phyloP scores from a whole-genome alignment of 2,888 invertebrate species.

The Polymixis lichenea region DNA sequence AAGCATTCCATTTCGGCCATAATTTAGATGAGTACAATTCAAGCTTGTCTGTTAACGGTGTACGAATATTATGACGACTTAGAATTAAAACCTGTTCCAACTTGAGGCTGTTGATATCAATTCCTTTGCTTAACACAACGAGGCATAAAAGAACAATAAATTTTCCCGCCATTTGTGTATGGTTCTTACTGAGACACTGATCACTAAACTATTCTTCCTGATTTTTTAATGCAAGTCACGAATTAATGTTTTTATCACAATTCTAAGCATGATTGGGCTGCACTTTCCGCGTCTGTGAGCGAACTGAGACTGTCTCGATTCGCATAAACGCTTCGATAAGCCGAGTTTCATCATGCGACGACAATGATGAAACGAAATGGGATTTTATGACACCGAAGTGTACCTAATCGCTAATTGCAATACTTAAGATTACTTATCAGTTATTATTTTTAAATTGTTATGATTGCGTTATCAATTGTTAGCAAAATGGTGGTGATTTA shows the following conservation, averaged over 20 bases:
- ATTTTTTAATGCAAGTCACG: background rate
- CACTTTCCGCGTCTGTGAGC: slow-evolving; percentile 32
- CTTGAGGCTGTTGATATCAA: slow-evolving; percentile 49
- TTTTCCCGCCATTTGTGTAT: slow-evolving; percentile 47
- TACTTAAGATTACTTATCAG: background rate
- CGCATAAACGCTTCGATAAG: slow-evolving; percentile 46
- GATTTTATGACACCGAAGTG: slow-evolving; percentile 54
- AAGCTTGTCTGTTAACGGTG: slow-evolving; percentile 75
- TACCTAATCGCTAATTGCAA: slow-evolving; percentile 23
- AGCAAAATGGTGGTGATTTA: background rate
- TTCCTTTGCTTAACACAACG: slow-evolving; percentile 44
- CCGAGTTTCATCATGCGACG: slow-evolving; percentile 58
- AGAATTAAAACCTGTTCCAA: slow-evolving; percentile 78
- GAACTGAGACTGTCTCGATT: slow-evolving; percentile 47
- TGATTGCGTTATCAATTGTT: background rate
- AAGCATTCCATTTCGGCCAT: slow-evolving; percentile 77
- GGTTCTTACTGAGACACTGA: slow-evolving; percentile 28
- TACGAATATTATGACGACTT: slow-evolving; percentile 81
- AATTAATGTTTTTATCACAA: slow-evolving; percentile 5
- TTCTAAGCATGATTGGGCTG: slow-evolving; percentile 9
- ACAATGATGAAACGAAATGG: slow-evolving; percentile 50
- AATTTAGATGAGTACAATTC: slow-evolving; percentile 70
- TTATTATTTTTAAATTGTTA: slow-evolving; percentile 6
- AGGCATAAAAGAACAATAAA: slow-evolving; percentile 28
- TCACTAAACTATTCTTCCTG: slow-evolving; percentile 10